Evolutionary conservation across 2,113 vertebrate genomes (phyloP).

Genomic region (Lagenorhynchus albirostris): DNA sequence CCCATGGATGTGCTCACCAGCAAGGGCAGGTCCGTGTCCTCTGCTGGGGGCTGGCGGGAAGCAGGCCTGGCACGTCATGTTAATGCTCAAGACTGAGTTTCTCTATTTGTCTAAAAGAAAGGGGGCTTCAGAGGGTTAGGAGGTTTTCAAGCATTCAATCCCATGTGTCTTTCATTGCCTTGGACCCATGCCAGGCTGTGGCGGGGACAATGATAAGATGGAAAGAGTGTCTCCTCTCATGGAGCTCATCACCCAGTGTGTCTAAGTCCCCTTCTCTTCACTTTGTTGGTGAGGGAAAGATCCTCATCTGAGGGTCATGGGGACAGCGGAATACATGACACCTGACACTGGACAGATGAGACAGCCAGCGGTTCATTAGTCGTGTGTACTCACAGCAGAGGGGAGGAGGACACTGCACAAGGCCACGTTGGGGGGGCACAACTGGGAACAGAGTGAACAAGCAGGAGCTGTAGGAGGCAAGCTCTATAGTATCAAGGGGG

Average conservation of each 20-base stretch:
- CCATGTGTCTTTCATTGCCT: not conserved
- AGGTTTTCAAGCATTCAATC: not conserved
- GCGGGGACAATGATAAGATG: not conserved
- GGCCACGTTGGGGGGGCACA: not conserved
- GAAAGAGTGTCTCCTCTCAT: not conserved
- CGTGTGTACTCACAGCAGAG: rapidly evolving
- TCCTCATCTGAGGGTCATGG: not conserved
- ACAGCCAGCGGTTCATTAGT: not conserved
- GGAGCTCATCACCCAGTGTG: not conserved
- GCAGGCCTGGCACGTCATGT: not conserved
- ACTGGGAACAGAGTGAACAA: not conserved
- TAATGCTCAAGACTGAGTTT: not conserved
- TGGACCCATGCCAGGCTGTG: not conserved
- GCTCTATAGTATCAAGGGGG: not conserved
- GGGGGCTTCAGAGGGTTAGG: not conserved
- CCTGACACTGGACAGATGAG: not conserved
- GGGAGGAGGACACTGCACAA: too few species aligned
- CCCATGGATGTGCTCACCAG: not conserved
- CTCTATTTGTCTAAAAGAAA: not conserved
- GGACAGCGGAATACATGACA: not conserved
- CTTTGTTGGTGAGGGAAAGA: not conserved
- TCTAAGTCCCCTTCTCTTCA: not conserved
- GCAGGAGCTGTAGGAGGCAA: not conserved
- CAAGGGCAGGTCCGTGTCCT: not conserved
- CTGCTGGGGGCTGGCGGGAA: not conserved